A percentile compares a stretch with the other conserved stretches of the same genome.
Conservation (phyloP, 2,113 vertebrate genomes). For the Oryzias melastigma region DNA sequence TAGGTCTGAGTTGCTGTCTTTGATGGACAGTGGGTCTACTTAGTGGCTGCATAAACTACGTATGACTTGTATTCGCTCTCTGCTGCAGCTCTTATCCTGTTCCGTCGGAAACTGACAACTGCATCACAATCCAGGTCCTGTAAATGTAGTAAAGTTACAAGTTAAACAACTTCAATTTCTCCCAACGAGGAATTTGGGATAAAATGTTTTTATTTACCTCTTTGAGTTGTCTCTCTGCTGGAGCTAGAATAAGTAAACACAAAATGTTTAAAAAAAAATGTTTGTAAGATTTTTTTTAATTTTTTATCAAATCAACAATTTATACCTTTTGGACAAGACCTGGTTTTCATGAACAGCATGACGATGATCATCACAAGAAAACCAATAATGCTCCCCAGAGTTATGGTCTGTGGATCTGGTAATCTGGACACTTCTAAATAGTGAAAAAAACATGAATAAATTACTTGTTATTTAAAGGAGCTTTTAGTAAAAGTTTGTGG, state of each 20-base stretch:
- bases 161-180: too few relatives aligned
- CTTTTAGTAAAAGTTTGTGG: too few relatives aligned
- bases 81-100: neutral
- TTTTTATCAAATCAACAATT: neutral
- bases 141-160: rapidly evolving
- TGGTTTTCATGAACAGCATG: neutral
- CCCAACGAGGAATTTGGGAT: too few relatives aligned
- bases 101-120: constrained; percentile 2
- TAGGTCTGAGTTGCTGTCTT: neutral
- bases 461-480: rapidly evolving
- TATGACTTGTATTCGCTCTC: neutral
- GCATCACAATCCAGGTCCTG: constrained; percentile 6
- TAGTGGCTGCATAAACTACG: constrained; percentile 13
- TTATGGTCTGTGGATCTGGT: neutral
- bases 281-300: neutral
- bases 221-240: neutral
- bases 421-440: neutral
- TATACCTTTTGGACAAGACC: neutral
- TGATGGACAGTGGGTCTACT: neutral
- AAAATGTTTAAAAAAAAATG: neutral
- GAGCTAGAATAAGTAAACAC: neutral
- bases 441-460: too few relatives aligned
- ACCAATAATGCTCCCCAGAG: neutral
- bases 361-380: constrained; percentile 7
- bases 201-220: too few relatives aligned